Evolutionary conservation across 1,140 invertebrate genomes (phyloP).

Genomic region (Batillaria attramentaria): DNA sequence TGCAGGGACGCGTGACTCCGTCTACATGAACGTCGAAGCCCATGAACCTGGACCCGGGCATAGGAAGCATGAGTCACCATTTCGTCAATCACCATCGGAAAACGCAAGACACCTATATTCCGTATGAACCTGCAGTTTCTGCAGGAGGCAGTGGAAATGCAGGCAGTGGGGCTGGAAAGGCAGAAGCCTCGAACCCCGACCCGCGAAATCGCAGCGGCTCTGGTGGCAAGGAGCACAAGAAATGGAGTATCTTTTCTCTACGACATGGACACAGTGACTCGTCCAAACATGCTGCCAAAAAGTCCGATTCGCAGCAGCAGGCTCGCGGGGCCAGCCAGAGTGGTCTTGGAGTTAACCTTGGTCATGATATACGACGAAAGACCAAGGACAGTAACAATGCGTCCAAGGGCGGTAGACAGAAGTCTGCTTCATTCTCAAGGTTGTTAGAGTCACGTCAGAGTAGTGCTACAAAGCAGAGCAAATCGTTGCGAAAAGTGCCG

Average conservation of each 20-base stretch:
- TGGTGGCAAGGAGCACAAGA: slow-evolving; percentile 29
- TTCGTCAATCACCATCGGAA: slow-evolving; percentile 29
- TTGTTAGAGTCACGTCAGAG: slow-evolving; percentile 19
- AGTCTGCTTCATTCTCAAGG: slow-evolving; percentile 10
- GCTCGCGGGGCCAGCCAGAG: neutral
- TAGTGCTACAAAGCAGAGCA: neutral
- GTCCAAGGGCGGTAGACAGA: neutral
- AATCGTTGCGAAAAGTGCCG: slow-evolving; percentile 22
- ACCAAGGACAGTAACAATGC: slow-evolving; percentile 28
- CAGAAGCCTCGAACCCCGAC: neutral
- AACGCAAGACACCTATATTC: slow-evolving; percentile 40
- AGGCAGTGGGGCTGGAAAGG: neutral
- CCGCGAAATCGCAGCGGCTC: slow-evolving; percentile 20
- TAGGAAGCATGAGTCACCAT: neutral
- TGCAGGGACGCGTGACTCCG: neutral
- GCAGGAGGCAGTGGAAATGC: neutral
- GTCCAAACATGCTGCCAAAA: slow-evolving; percentile 25
- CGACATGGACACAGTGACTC: slow-evolving; percentile 29
- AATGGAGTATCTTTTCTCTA: slow-evolving; percentile 24
- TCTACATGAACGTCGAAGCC: slow-evolving; percentile 37
- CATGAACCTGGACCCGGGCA: slow-evolving; percentile 2
- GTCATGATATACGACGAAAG: slow-evolving; percentile 40
- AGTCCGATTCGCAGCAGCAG: neutral
- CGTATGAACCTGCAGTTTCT: slow-evolving; percentile 32
- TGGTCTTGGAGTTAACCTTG: slow-evolving; percentile 36